Conservation (phyloP, 2,113 vertebrate genomes). For the Nannospalax galili region DNA sequence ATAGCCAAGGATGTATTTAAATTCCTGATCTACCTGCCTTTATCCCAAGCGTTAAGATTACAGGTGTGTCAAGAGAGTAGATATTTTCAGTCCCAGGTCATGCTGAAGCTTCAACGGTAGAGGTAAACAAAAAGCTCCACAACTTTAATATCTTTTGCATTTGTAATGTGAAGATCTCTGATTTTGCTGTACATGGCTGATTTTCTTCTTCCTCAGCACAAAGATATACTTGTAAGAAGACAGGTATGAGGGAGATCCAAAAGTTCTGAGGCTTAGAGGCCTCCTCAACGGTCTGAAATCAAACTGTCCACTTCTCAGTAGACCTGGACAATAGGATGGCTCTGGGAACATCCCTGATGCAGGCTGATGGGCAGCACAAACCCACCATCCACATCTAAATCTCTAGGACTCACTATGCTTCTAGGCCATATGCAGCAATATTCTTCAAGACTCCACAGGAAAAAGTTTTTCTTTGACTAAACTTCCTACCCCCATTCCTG, state of each 20-base stretch:
- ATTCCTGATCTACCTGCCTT: neutral
- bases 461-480: neutral
- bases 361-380: neutral
- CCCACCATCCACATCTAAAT: neutral
- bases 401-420: neutral
- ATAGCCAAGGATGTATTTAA: neutral
- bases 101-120: neutral
- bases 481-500: neutral
- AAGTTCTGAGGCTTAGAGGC: neutral
- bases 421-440: fast-evolving
- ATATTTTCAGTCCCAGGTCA: neutral
- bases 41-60: neutral
- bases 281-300: neutral
- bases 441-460: neutral
- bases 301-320: neutral
- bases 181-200: too few species aligned
- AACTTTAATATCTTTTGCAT: neutral
- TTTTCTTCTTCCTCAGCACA: neutral
- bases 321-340: too few species aligned
- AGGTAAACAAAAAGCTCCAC: neutral
- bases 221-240: neutral
- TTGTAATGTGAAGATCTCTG: neutral
- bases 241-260: neutral
- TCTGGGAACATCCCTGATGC: neutral
- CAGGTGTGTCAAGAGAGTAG: too few species aligned